Conservation (phyloP, 2,113 vertebrate species). For the Campylomormyrus numenius region DNA sequence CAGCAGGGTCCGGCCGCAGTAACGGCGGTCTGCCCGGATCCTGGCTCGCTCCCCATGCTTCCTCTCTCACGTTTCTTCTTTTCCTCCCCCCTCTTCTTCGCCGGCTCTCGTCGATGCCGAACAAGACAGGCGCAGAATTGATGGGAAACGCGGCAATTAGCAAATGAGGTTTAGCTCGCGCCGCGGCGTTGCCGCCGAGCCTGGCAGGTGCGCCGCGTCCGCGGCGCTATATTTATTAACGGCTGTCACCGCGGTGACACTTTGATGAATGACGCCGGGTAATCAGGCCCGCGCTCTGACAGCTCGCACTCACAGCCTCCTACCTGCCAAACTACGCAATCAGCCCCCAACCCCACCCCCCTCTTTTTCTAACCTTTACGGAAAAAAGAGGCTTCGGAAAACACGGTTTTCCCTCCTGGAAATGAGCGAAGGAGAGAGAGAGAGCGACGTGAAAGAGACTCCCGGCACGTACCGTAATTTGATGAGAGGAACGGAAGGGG, state of each 20-base stretch:
- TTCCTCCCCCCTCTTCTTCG: background rate
- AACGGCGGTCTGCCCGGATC: slow-evolving; percentile 9
- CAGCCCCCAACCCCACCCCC: slow-evolving; percentile 33
- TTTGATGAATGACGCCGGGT: slow-evolving; percentile 99
- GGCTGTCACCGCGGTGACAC: slow-evolving; percentile 98
- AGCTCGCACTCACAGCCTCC: slow-evolving; percentile 89
- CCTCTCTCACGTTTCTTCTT: slow-evolving; percentile 40
- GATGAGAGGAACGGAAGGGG: slow-evolving; percentile 33
- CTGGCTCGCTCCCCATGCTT: slow-evolving; percentile 26
- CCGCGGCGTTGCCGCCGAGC: slow-evolving; percentile 71
- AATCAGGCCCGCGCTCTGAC: slow-evolving; percentile 88
- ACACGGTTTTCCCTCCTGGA: slow-evolving; percentile 38
- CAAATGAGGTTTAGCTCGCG: slow-evolving; percentile 93
- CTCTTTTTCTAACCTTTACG: slow-evolving; percentile 39
- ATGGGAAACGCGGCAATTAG: slow-evolving; percentile 98
- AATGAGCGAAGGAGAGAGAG: slow-evolving; percentile 32
- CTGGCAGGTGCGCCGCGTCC: slow-evolving; percentile 92
- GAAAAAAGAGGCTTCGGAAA: slow-evolving; percentile 37
- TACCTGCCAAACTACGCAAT: slow-evolving; percentile 80
- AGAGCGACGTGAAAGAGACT: background rate
- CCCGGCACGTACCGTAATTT: slow-evolving; percentile 31
- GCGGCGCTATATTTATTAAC: slow-evolving; percentile 99
- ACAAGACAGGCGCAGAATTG: slow-evolving; percentile 88
- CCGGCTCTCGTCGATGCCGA: slow-evolving; percentile 71
- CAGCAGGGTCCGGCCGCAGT: background rate